Percentiles rank a stretch among this genome's conserved stretches.
Conservation (phyloP, 2,113 vertebrate species). For the Galbula dea region DNA sequence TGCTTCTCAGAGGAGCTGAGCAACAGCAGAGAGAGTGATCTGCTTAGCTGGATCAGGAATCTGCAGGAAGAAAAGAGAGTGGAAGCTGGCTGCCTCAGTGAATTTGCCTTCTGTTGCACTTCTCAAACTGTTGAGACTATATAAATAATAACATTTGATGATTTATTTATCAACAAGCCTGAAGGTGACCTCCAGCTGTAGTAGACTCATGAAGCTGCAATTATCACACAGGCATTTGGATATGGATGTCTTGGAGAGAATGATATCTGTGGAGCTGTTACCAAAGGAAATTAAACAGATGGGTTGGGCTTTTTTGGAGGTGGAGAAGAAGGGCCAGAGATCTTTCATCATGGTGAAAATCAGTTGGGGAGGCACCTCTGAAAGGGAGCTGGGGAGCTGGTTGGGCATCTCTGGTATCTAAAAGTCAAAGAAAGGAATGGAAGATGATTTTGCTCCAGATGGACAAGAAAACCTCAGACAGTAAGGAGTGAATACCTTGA, state of each 20-base stretch:
- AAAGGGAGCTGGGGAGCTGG: not conserved
- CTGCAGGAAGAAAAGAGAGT: not conserved
- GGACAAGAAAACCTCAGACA: not conserved
- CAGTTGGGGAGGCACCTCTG: not conserved
- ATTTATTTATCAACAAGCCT: conserved; percentile 15
- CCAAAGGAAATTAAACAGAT: not conserved
- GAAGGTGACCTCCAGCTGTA: conserved; percentile 21
- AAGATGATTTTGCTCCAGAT: not conserved
- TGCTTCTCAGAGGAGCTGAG: not conserved
- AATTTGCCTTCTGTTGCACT: conserved; percentile 26
- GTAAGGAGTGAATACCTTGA: not conserved
- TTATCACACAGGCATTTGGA: not conserved
- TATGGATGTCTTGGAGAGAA: not conserved
- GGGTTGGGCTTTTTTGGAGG: not conserved
- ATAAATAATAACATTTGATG: conserved; percentile 6
- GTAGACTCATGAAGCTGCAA: not conserved
- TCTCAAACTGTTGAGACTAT: not conserved
- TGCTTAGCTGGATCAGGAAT: not conserved
- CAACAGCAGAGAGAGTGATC: not conserved
- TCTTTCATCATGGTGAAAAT: not conserved
- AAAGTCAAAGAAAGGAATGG: not conserved
- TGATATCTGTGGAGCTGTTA: not conserved
- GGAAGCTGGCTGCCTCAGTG: not conserved
- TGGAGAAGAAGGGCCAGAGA: not conserved
- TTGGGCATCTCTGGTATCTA: not conserved